Evolutionary conservation across 2,888 invertebrate species (phyloP).

Genomic region (Sesamia inferens): DNA sequence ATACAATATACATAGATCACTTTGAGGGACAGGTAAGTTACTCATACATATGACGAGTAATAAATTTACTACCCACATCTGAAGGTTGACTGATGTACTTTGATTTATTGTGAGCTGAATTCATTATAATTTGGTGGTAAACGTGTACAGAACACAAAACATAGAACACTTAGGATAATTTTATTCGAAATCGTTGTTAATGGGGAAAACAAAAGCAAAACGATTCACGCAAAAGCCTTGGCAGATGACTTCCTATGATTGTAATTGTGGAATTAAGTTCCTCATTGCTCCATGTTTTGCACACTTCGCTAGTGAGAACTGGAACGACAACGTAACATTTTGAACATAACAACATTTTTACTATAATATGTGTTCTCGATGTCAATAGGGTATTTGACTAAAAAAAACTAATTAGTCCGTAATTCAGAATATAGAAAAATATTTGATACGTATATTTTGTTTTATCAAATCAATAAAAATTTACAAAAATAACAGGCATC

Average conservation of each 20-base stretch:
- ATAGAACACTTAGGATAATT: conserved; percentile 3
- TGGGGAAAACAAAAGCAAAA: conserved; percentile 21
- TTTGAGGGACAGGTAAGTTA: conserved; percentile 19
- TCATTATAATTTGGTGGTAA: conserved; percentile 28
- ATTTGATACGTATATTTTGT: too few species aligned
- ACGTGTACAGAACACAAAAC: conserved; percentile 32
- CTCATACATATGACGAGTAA: not conserved
- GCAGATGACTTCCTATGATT: conserved; percentile 13
- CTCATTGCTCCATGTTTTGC: not conserved
- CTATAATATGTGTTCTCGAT: too few species aligned
- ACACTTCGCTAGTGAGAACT: not conserved
- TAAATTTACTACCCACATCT: conserved; percentile 5
- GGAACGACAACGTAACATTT: not conserved
- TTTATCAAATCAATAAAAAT: too few species aligned
- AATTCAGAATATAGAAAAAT: too few species aligned
- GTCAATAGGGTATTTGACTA: too few species aligned
- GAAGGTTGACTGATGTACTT: conserved; percentile 46
- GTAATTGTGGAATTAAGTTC: not conserved
- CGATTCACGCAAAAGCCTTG: conserved; percentile 14
- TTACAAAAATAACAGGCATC: too few species aligned
- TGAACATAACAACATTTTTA: not conserved
- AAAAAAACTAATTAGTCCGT: too few species aligned
- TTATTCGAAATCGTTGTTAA: not conserved
- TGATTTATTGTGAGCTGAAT: conserved; percentile 49
- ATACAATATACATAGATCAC: not conserved